Conservation (phyloP, 2,797 vertebrate species). For the Schizopygopsis malacanthus region DNA sequence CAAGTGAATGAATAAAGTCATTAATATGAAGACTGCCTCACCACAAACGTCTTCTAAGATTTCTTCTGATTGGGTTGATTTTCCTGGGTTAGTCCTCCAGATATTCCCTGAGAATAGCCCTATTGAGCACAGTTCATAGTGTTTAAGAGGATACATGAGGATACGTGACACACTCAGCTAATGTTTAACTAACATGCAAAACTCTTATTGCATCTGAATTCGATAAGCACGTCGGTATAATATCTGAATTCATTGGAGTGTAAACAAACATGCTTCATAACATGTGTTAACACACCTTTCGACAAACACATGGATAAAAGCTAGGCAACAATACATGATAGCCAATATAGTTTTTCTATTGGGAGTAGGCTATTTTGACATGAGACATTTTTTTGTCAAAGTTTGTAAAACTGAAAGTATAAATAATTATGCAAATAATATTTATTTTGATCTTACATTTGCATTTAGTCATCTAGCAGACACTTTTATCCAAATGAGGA, state of each 20-base stretch:
- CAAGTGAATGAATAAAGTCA: neutral
- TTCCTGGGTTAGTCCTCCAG: neutral
- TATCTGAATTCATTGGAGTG: neutral
- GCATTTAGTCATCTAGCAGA: no score
- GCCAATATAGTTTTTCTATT: neutral
- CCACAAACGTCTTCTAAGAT: neutral
- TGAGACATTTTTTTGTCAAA: neutral
- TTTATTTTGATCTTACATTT: neutral
- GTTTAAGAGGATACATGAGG: neutral
- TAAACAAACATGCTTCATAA: neutral
- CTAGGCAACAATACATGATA: neutral
- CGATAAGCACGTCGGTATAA: no score
- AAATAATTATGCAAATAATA: neutral
- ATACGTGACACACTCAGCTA: neutral
- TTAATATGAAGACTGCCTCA: neutral
- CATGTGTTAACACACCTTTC: neutral
- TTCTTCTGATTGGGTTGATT: neutral
- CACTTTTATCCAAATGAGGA: no score
- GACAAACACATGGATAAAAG: neutral
- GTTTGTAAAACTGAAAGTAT: neutral
- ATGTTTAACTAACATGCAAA: constrained; percentile 36
- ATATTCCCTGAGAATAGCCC: neutral
- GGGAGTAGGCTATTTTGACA: no score
- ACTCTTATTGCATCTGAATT: neutral
- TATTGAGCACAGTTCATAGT: neutral